Evolutionary conservation across 2,113 vertebrate genomes (phyloP).

Genomic region (Pygoscelis antarcticus): DNA sequence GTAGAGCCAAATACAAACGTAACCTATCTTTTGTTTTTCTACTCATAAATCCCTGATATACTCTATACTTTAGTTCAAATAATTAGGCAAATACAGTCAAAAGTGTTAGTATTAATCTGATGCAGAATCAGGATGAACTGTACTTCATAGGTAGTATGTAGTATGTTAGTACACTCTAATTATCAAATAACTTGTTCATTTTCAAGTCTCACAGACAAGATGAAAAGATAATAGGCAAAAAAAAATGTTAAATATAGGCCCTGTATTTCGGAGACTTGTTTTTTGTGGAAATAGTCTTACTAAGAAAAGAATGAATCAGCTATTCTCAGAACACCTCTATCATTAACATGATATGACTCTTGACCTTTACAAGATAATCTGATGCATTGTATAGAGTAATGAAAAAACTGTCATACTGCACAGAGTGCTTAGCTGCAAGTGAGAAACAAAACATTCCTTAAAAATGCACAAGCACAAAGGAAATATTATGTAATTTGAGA

Average conservation of each 20-base stretch:
- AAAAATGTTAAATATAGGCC: neutral
- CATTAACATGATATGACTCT: neutral
- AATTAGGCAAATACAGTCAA: neutral
- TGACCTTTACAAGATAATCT: neutral
- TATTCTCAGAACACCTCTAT: neutral
- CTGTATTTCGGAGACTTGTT: rapidly evolving
- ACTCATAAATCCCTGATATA: neutral
- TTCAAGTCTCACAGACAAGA: neutral
- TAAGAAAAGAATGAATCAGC: neutral
- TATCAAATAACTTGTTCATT: neutral
- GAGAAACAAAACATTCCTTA: neutral
- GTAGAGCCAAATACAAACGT: neutral
- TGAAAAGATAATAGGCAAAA: neutral
- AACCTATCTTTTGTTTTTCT: neutral
- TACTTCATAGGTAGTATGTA: neutral
- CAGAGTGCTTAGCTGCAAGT: neutral
- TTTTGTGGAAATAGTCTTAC: neutral
- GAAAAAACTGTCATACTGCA: neutral
- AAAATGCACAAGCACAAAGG: neutral
- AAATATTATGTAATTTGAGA: neutral
- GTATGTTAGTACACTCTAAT: neutral
- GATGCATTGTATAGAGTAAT: neutral
- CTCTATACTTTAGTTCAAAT: neutral
- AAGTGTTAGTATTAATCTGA: neutral
- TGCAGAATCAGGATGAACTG: neutral